Conservation (phyloP, 2,888 invertebrate genomes). For the Thyatira batis region DNA sequence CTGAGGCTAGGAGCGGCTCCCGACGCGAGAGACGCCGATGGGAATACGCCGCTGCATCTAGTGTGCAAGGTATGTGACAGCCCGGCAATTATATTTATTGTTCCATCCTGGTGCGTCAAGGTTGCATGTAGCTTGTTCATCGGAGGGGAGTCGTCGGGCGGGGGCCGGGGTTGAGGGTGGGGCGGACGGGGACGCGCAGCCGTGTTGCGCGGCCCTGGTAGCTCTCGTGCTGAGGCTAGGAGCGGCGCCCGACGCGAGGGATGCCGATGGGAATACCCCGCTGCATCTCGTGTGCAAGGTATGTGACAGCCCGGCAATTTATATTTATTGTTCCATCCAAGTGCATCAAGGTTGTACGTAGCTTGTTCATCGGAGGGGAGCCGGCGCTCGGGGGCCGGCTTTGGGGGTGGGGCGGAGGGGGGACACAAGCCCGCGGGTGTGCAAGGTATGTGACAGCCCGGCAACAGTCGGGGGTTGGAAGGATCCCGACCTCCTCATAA, state of each 20-base stretch:
- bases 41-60: neutral
- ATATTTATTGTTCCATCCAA: too few species aligned
- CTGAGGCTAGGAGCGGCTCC: slow-evolving; percentile 63
- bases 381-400: slow-evolving; percentile 90
- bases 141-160: slow-evolving; percentile 75
- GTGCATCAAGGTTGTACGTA: too few species aligned
- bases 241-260: slow-evolving; percentile 64
- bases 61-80: neutral
- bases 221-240: slow-evolving; percentile 7
- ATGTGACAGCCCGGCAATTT: too few species aligned
- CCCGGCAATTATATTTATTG: too few species aligned
- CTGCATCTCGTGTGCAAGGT: neutral
- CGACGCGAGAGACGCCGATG: slow-evolving; percentile 8
- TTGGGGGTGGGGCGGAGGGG: too few species aligned
- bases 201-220: slow-evolving; percentile 4
- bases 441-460: too few species aligned
- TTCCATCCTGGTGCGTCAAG: too few species aligned
- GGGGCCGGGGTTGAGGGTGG: too few species aligned
- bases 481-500: too few species aligned
- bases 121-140: slow-evolving; percentile 93
- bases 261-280: neutral
- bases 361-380: too few species aligned
- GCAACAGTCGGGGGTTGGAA: too few species aligned
- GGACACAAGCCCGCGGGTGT: too few species aligned
- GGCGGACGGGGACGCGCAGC: neutral